Base-by-base conservation (phyloP, 2,797 vertebrate species). In the Ispidina lecontei region DNA sequence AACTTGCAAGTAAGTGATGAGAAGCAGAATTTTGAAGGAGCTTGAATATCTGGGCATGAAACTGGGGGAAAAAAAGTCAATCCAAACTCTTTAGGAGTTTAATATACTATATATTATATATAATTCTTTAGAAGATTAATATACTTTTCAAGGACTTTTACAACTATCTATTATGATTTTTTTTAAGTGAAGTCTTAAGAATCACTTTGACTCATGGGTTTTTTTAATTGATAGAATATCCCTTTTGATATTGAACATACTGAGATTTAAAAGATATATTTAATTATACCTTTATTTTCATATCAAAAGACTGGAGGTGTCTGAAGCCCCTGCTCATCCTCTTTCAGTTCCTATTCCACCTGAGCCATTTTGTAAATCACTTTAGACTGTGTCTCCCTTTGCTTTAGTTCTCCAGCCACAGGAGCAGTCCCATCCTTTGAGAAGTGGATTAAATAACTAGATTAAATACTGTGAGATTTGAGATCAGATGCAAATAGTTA, bases 401-500 rank as follows among this genome's bases (percentile, higher is more conserved):
- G 31, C 28, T 88, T 86, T 60, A 63, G 14, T 56, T 85, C 51
- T 80, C 10, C 56, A 81, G n/a, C 8, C 56, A 28, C 37, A 73
- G 21, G 51, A 91, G 13, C 68, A 52, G 39, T 88, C 55, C 54
- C 33, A 84, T 28, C 18, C 31, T 82, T 62, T 47, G 44, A 91
- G 19, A 16, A 74, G 12, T 31, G 35, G 77, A 94, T 71, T 31
- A 12, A 77, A 51, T 59, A 65, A 31, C 59, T 44, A 54, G 46
- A 89, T 87, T 82, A 91, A 94, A 73, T 59, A 69, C 29, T 56
- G n/a, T 84, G 59, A 72, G 23, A 37, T 87, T 80, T 83, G 67
- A 70, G 55, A 90, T 76, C 39, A 33, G 21, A 94, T 91, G 89
- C 70, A 96, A 94, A 96, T 88, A 82, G 12, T 12, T 79, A 54